Percentiles rank a stretch among this genome's conserved stretches.
Conservation (phyloP, 2,113 vertebrate species). For the Pelmatolapia mariae region DNA sequence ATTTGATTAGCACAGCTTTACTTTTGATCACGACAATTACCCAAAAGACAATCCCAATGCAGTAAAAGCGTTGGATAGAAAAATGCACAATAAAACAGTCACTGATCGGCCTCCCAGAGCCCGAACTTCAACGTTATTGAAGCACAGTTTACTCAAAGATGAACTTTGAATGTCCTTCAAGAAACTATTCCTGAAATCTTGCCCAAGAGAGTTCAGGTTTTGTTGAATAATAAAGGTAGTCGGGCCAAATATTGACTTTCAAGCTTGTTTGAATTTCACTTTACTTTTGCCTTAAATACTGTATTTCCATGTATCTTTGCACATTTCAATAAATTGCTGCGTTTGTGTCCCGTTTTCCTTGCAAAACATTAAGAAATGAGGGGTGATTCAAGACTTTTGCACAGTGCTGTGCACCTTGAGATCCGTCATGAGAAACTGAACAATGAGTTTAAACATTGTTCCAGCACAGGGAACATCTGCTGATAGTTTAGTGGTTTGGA, state of each 20-base stretch:
- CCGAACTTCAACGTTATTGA: background rate
- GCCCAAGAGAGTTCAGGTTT: background rate
- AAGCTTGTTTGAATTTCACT: background rate
- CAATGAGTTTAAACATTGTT: background rate
- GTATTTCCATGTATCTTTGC: background rate
- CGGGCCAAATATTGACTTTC: background rate
- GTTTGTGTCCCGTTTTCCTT: background rate
- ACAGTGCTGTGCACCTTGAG: background rate
- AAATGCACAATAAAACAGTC: background rate
- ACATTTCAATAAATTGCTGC: background rate
- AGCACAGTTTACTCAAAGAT: background rate
- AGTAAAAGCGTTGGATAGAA: background rate
- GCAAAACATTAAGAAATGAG: background rate
- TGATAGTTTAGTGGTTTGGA: slow-evolving; percentile 35
- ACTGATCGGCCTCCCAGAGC: background rate
- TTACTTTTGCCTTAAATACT: background rate
- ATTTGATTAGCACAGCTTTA: background rate
- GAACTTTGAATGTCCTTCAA: background rate
- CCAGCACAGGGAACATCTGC: slow-evolving; percentile 36
- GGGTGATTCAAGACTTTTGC: background rate
- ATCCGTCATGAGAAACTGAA: background rate
- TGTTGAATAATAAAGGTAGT: background rate
- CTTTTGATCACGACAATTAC: background rate
- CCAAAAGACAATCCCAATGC: background rate
- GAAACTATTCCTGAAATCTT: background rate